These are phyloP conservation scores for Oscheius sp. DNA, from an alignment of 1,140 invertebrate species.

Conservation along the genomic window DNA sequence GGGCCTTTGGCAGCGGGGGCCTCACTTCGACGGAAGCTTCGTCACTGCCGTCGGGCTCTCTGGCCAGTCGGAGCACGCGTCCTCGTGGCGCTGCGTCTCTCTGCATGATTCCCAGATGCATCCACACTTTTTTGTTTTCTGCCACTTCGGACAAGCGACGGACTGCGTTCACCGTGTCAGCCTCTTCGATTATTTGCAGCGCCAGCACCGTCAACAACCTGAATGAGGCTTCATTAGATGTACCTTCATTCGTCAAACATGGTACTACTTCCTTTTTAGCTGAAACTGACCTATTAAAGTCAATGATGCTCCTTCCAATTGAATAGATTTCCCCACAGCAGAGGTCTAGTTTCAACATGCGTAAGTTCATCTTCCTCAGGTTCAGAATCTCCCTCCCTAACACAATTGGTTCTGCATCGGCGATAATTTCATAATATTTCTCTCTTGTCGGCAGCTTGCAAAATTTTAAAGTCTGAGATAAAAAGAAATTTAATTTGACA, in stretches of 20 bases:
- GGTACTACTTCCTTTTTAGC: neutral
- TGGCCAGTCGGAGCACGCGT: neutral
- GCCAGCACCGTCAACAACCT: neutral
- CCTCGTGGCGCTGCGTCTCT: neutral
- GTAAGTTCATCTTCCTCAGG: neutral
- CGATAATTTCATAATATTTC: too few species aligned
- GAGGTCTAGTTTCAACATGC: neutral
- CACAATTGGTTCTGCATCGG: too few species aligned
- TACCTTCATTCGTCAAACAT: too few species aligned
- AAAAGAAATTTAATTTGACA: neutral
- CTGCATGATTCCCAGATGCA: neutral
- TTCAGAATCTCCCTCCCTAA: too few species aligned
- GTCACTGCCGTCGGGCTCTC: neutral
- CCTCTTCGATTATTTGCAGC: neutral
- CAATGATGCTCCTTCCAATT: neutral
- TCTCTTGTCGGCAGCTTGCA: neutral
- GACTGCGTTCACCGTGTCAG: neutral
- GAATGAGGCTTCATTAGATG: too few species aligned
- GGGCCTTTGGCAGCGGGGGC: neutral
- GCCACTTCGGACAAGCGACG: neutral
- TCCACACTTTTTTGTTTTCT: neutral
- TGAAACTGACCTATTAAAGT: neutral
- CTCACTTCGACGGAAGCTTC: neutral
- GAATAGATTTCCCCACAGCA: neutral
- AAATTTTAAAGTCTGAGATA: constrained; percentile 3